Conservation (phyloP, 2,797 vertebrate genomes). For the Potorous gilbertii region DNA sequence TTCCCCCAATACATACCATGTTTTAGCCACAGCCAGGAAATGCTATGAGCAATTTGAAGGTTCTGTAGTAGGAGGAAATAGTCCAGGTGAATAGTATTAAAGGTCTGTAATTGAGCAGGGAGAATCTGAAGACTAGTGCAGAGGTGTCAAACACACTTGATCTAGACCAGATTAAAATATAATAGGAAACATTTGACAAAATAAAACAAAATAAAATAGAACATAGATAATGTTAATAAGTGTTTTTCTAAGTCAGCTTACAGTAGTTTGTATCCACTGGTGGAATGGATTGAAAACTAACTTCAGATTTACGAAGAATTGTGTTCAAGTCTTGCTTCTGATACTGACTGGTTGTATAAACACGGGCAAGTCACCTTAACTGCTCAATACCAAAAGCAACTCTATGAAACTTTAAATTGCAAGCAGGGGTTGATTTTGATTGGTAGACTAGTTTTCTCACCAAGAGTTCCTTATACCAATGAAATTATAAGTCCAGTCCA, state of each 20-base stretch:
- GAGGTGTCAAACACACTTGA: background rate
- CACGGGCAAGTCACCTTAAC: background rate
- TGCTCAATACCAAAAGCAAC: background rate
- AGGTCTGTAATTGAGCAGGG: too few species aligned
- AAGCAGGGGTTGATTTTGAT: background rate
- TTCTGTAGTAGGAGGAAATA: too few species aligned
- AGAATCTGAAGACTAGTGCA: too few species aligned
- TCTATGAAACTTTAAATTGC: background rate
- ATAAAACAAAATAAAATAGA: background rate
- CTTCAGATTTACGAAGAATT: background rate
- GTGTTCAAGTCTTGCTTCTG: background rate
- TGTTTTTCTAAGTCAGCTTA: background rate
- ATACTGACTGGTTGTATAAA: background rate
- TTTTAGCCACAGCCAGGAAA: background rate
- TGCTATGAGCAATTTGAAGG: background rate
- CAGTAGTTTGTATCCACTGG: too few species aligned
- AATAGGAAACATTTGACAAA: background rate
- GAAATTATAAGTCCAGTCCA: background rate
- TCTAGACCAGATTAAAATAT: background rate
- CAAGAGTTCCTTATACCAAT: background rate
- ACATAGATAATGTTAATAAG: background rate
- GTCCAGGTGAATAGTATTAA: too few species aligned
- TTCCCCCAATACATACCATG: background rate
- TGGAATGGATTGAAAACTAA: background rate
- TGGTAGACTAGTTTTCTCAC: background rate